Evolutionary conservation across 2,797 vertebrate species (phyloP), one percentile per base, ranked within the genome.

Genomic region (Gallinago solitaria): DNA sequence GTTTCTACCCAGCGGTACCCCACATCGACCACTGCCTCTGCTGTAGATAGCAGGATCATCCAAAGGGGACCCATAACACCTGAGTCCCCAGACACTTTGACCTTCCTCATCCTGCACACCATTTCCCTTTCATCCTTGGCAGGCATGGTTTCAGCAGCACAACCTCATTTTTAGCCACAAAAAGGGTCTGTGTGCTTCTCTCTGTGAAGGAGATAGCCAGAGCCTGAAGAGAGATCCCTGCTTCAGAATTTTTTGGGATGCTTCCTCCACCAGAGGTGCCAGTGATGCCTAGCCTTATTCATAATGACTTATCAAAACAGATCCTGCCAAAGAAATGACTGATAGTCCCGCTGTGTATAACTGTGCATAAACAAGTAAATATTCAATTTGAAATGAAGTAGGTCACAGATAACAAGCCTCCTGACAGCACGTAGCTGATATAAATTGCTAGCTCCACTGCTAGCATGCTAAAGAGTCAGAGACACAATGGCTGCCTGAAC

Each of bases 331-430:
- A 88, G 39, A 85, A 61, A 73, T 54, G 39, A 87, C 45, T 59
- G 60, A 79, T 56, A 61, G 28, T 14, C 39, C 59, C 19, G n/a
- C 51, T 43, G 27, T 47, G 37, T 18, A 13, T 45, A 4, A 15
- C 39, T 70, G 45, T 20, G 35, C 30, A 90, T 48, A 89, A 92
- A 85, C 59, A 85, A 69, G n/a, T 67, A 48, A 91, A 93, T 83
- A 91, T 33, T 83, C 79, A 82, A 48, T 80, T 17, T 93, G 41
- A 90, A 87, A 87, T 61, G 1, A 95, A 88, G 71, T 80, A 86
- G 93, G 93, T 91, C 89, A 95, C 48, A 75, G 84, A 88, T 87
- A 94, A 78, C 47, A 93, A 96, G 91, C 51, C 79, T 9, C 21
- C 67, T 80, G 87, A 82, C 79, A 93, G 75, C 28, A 61, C 30